Conservation (phyloP, 2,113 vertebrate genomes). For the Semicossyphus pulcher region DNA sequence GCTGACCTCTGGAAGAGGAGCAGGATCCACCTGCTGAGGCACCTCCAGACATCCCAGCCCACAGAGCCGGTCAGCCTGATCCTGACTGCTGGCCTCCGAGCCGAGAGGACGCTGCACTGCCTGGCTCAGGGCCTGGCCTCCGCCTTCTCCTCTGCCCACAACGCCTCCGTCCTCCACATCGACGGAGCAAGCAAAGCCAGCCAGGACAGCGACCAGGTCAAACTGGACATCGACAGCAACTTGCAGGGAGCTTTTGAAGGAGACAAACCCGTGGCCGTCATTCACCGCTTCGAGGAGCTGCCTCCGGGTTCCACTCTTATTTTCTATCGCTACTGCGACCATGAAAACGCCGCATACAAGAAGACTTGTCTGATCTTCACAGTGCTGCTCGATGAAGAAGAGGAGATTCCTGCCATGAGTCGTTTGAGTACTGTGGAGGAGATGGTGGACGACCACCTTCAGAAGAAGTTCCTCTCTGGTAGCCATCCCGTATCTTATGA, state of each 20-base stretch:
- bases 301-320: conserved; percentile 93
- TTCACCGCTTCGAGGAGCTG: conserved; percentile 91
- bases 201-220: conserved; percentile 87
- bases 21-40: conserved; percentile 86
- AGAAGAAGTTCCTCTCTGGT: conserved; percentile 80
- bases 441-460: conserved; percentile 90
- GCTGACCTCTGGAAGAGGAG: conserved; percentile 87
- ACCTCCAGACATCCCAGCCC: conserved; percentile 83
- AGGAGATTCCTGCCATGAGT: conserved; percentile 73
- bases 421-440: conserved; percentile 86
- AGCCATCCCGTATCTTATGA: conserved; percentile 69
- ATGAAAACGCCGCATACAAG: conserved; percentile 93
- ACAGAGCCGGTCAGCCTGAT: conserved; percentile 90
- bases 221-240: conserved; percentile 86
- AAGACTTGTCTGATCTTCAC: conserved; percentile 90
- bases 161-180: conserved; percentile 80
- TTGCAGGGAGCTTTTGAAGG: conserved; percentile 86
- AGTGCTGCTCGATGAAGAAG: conserved; percentile 85
- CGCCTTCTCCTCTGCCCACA: conserved; percentile 82
- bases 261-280: conserved; percentile 84
- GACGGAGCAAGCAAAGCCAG: conserved; percentile 75
- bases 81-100: conserved; percentile 84
- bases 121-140: conserved; percentile 84
- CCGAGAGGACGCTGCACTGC: conserved; percentile 86
- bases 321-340: conserved; percentile 98